Evolutionary conservation across 2,888 invertebrate genomes (phyloP), one percentile per base, ranked within the genome.

Genomic region (Pheosia tremula): DNA sequence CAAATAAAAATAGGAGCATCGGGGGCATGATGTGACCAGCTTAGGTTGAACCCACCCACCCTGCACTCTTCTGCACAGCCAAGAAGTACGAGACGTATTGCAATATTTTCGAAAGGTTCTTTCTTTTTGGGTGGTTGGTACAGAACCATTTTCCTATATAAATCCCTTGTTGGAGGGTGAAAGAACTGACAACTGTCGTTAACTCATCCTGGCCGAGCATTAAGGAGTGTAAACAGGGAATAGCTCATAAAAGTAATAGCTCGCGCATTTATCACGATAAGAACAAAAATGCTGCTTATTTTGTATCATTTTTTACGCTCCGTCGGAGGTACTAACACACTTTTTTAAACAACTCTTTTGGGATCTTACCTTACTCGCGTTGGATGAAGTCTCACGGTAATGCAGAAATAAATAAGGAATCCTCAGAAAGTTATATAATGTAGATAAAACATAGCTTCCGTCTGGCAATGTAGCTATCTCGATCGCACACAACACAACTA

Each of bases 111-210:
- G 55, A 56, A 64, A 71, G 64, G 87, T 62, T 86, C 87, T 77
- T 59, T 58, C 49, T 67, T 62, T 71, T 65, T 86, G 87, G 91
- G 67, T 72, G 68, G 59, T 24, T 67, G 66, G 69, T 64, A 62
- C 69, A 73, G 76, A 81, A 75, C 75, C 79, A 80, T 86, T 87
- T 85, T 81, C 79, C 77, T 72, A 78, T 77, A 83, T 81, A 81
- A 84, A 81, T 85, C 89, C 85, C 86, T 74, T 72, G 79, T 74
- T 74, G 77, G 80, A 82, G 89, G 87, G 86, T 80, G 84, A 81
- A 89, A 84, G 82, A 89, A 88, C 87, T 88, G 90, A 86, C 86
- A 91, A 91, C 89, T 88, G 90, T 86, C 90, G 89, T 93, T 91
- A 92, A 86, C 87, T 91, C 87, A 84, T 90, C 85, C 88, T 84